Evolutionary conservation across 2,113 vertebrate species (phyloP), one percentile per base, ranked within the genome.

Genomic region (Leptobrachium ailaonicum): DNA sequence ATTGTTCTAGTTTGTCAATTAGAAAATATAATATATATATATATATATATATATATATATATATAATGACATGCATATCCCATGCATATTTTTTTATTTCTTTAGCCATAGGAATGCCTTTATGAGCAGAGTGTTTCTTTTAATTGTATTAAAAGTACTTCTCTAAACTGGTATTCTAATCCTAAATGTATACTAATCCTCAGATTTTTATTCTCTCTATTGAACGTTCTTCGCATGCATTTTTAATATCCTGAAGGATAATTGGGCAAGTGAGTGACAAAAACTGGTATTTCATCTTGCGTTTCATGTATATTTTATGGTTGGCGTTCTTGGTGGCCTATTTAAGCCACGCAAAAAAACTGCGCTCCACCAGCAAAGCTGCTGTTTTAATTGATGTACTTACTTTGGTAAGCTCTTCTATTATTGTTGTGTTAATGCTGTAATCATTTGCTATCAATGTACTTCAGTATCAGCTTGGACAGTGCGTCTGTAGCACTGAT

Each of bases 261-360:
- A 62, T 74, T 74, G 41, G 70, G n/a, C 50, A 54, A 54, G 47
- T 54, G 50, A 72, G 14, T 72, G 50, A 60, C 41, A 74, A 44
- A 74, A 41, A 74, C n/a, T 62, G 7, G 53, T 60, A 62, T 62
- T 74, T 74, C 12, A 73, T 73, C 72, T 62, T 74, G 6, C 72
- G 44, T 74, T 60, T 74, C 54, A 74, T 74, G 56, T 62, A 74
- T 74, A 74, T 62, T 74, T 74, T 9, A 74, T 58, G 5, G 41
- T 44, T 62, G 8, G 68, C 68, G 6, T 74, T 10, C 72, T 41
- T 43, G 56, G 72, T 74, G 56, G 40, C 72, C 72, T 60, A 74
- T 56, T 20, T 74, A 62, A 62, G 14, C 41, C 13, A 14, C 10
- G 42, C 41, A 43, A 14, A 62, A 32, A 5, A 40, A 11, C n/a